phyloP scores from a whole-genome alignment of 2,113 vertebrate species.

The Paradoxurus hermaphroditus region DNA sequence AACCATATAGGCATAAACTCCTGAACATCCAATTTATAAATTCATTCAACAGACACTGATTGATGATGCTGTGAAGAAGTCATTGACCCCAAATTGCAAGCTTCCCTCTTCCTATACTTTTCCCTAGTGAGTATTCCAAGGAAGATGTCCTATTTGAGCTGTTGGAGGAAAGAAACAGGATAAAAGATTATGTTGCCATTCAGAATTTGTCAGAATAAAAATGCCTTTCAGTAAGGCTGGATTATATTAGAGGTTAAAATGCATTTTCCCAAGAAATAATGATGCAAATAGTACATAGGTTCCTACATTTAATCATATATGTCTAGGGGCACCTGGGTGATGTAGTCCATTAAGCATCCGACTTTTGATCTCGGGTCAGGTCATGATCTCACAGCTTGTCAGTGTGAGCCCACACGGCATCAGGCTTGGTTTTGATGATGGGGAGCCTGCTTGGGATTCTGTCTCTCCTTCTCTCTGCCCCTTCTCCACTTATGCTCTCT shows the following conservation, averaged over 20 bases:
- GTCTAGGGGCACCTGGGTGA: no score
- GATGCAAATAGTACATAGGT: neutral
- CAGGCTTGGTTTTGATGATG: no score
- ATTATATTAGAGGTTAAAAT: constrained; percentile 29
- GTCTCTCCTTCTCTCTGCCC: no score
- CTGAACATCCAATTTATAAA: neutral
- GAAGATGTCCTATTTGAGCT: neutral
- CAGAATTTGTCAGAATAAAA: constrained; percentile 36
- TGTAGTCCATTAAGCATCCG: no score
- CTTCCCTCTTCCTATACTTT: neutral
- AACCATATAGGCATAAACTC: neutral
- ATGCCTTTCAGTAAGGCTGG: neutral
- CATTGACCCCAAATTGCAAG: neutral
- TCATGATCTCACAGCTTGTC: no score
- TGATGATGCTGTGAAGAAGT: neutral
- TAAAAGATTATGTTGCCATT: neutral
- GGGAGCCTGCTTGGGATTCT: no score
- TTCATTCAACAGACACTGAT: neutral
- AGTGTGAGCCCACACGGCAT: no score
- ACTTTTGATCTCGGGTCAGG: no score
- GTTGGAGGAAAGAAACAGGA: neutral
- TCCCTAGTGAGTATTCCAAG: neutral
- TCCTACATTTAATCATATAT: neutral
- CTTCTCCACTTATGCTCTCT: no score
- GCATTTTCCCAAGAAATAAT: neutral